Conservation (phyloP, 2,797 vertebrate species). For the Sebastes matsubarae region DNA sequence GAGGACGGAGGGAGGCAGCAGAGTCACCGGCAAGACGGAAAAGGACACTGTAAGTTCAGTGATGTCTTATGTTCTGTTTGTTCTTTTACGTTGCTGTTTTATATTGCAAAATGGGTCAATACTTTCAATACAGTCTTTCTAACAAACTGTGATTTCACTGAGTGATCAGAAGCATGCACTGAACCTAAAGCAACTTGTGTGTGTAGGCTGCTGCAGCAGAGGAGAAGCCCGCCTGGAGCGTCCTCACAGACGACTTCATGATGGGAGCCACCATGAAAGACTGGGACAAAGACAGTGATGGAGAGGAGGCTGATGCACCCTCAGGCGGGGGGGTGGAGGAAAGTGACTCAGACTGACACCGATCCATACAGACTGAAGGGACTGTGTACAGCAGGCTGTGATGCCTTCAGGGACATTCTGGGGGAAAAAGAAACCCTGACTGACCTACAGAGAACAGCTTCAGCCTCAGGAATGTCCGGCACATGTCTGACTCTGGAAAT, state of each 20-base stretch:
- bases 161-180: not conserved
- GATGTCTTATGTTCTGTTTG: not conserved
- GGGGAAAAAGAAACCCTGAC: not conserved
- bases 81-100: too few relatives aligned
- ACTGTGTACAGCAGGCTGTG: not conserved
- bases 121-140: not conserved
- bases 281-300: constrained; percentile 92
- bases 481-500: too few relatives aligned
- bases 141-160: not conserved
- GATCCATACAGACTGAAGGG: not conserved
- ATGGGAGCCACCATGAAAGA: constrained; percentile 97
- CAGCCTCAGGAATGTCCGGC: too few relatives aligned
- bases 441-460: not conserved
- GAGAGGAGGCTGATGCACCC: constrained; percentile 45
- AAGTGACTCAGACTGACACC: constrained; percentile 77
- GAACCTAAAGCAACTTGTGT: not conserved
- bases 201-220: constrained; percentile 60
- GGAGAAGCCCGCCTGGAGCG: constrained; percentile 87
- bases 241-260: constrained; percentile 95
- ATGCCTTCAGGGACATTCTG: not conserved
- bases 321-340: constrained; percentile 22
- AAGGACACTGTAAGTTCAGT: constrained; percentile 65
- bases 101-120: not conserved
- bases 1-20: constrained; percentile 60
- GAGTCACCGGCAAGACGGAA: constrained; percentile 11